Evolutionary conservation across 1,140 invertebrate species (phyloP), one percentile per base, ranked within the genome.

Genomic region (Helicoverpa armigera): DNA sequence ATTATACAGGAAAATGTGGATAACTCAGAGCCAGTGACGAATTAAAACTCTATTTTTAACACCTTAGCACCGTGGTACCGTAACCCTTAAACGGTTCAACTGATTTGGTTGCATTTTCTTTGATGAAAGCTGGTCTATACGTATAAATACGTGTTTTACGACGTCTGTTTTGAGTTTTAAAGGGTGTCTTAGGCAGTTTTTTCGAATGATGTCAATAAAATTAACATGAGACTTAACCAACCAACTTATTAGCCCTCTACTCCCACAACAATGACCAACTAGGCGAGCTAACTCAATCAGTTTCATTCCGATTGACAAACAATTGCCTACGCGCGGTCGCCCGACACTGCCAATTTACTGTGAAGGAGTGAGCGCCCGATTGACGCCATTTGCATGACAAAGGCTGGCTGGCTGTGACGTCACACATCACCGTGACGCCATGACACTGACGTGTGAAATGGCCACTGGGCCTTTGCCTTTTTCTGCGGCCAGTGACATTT

Each of bases 311-410:
- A 65, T 77, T 77, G 60, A 60, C 61, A 77, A 77, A 77, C 51
- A 77, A 67, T 77, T 77, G 54, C 43, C 9, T 5, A 0, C 29
- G 18, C 12, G 50, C 48, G 75, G 75, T 53, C 16, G 14, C 14
- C 60, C 18, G 61, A 77, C 58, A 77, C 50, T 50, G 75, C 75
- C 75, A 77, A 77, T 77, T 77, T 77, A 18, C 50, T 51, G 31
- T 16, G 48, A 65, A 31, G 75, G 60, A 63, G 67, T 70, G 67
- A 61, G 48, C 58, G 56, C 12, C 29, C 61, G 60, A 35, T 65
- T 65, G 75, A 65, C 61, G 50, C 29, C 61, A 77, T 77, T 77
- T 77, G 75, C 75, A 77, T 77, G 43, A 65, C 75, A 77, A 77
- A 77, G 50, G 50, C 43, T 12, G 14, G 43, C 16, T 43, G 67